phyloP scores from a whole-genome alignment of 30 jellyfish, hydroid and myxozoan species.

The Aurelia aurita region DNA sequence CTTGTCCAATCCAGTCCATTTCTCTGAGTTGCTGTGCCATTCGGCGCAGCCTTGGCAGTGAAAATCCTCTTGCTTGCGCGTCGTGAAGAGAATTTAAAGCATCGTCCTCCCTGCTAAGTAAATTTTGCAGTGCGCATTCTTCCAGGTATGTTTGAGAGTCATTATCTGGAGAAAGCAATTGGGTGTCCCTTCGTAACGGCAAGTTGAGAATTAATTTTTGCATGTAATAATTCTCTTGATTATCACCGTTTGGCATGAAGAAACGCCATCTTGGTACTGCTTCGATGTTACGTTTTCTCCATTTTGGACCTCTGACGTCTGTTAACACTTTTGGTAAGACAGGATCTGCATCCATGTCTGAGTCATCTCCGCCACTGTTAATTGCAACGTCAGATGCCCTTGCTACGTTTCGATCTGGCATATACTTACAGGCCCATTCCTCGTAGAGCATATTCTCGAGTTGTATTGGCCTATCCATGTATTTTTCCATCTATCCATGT shows the following conservation, averaged over 20 bases:
- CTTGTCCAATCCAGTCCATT: too few species aligned
- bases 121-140: not conserved
- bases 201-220: not conserved
- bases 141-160: too few species aligned
- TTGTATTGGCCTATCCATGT: not conserved
- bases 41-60: not conserved
- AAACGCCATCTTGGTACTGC: not conserved
- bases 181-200: not conserved
- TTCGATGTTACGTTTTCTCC: not conserved
- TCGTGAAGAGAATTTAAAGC: not conserved
- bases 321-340: not conserved
- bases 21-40: not conserved
- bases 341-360: not conserved
- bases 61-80: too few species aligned
- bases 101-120: not conserved
- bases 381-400: not conserved
- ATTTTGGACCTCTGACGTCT: not conserved
- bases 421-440: slow-evolving; percentile 6
- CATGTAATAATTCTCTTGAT: slow-evolving; percentile 10
- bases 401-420: not conserved
- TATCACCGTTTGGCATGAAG: not conserved
- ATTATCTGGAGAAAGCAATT: not conserved
- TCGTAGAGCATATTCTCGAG: not conserved
- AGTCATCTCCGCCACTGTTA: not conserved
- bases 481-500: too few species aligned